Evolutionary conservation across 2,797 vertebrate species (phyloP), one percentile per base, ranked within the genome.

Genomic region (Pygocentrus nattereri): DNA sequence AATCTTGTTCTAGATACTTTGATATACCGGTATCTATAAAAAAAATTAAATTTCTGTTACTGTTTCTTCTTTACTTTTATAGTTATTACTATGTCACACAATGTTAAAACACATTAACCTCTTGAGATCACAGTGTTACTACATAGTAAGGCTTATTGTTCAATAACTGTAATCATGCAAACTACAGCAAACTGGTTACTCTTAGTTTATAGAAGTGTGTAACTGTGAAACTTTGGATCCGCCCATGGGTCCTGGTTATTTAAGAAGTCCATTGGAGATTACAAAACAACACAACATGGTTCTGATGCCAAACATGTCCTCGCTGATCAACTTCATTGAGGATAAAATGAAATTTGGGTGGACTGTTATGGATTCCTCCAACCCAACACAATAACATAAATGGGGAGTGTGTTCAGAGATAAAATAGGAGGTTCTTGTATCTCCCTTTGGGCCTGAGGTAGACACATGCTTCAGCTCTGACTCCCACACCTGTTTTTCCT

Each of bases 401-500:
- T 21, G 19, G 30, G 8, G 19, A 38, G 8, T 31, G 67, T 3
- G 2, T 56, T 58, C 21, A 23, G 2, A 44, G 31, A 64, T 58
- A 31, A 65, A 21, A 12, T 52, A 50, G 18, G 19, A 77, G 62
- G 62, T 49, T 19, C 64, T 31, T 81, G 15, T 87, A 90, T n/a
- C 86, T 68, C 89, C 88, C 90, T 92, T 93, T 94, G 90, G 87
- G 90, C 86, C 89, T 88, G 89, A 88, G 68, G n/a, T 68, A 76
- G 87, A 85, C 85, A 87, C 83, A 83, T 86, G 64, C 84, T 87
- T 90, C 90, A 89, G 85, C 89, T 83, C 68, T 85, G 84, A 67
- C 86, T 82, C 88, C 88, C 90, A 88, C 89, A 93, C 92, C 92
- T 92, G 92, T 91, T 93, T 88, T 82, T 88, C 80, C 88, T 88